phyloP scores from a whole-genome alignment of 1,140 invertebrate species.

The Tribolium madens region DNA sequence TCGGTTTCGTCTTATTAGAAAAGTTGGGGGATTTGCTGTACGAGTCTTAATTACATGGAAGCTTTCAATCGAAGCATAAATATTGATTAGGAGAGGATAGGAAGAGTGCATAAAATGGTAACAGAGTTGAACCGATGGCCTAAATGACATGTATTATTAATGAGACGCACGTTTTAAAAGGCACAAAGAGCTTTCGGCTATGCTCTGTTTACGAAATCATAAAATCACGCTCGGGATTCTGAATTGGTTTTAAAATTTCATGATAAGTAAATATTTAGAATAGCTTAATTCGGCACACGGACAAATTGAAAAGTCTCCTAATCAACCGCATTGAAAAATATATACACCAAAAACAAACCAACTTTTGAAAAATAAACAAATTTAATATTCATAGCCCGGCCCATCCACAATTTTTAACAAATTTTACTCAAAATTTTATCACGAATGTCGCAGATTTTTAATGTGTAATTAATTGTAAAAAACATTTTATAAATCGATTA shows the following conservation, averaged over 20 bases:
- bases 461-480: too few relatives aligned
- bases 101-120: slow-evolving; percentile 35
- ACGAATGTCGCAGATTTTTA: too few relatives aligned
- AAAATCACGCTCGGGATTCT: slow-evolving; percentile 7
- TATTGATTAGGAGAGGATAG: slow-evolving; percentile 27
- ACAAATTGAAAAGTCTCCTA: background rate
- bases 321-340: background rate
- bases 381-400: background rate
- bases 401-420: background rate
- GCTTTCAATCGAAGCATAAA: slow-evolving; percentile 35
- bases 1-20: slow-evolving; percentile 25
- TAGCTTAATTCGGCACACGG: slow-evolving; percentile 11
- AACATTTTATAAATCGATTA: too few relatives aligned
- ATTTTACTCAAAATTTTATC: too few relatives aligned
- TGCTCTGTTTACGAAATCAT: slow-evolving; percentile 34
- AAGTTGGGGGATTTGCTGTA: slow-evolving; percentile 18
- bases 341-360: too few relatives aligned
- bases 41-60: slow-evolving; percentile 33
- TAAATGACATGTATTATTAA: slow-evolving; percentile 38
- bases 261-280: slow-evolving; percentile 34
- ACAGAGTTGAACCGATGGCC: slow-evolving; percentile 30
- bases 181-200: slow-evolving; percentile 31
- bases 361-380: too few relatives aligned
- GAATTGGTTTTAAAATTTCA: slow-evolving; percentile 32
- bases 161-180: slow-evolving; percentile 38